Base-by-base conservation (phyloP, 2,113 vertebrate genomes). In the Nycticebus coucang region DNA sequence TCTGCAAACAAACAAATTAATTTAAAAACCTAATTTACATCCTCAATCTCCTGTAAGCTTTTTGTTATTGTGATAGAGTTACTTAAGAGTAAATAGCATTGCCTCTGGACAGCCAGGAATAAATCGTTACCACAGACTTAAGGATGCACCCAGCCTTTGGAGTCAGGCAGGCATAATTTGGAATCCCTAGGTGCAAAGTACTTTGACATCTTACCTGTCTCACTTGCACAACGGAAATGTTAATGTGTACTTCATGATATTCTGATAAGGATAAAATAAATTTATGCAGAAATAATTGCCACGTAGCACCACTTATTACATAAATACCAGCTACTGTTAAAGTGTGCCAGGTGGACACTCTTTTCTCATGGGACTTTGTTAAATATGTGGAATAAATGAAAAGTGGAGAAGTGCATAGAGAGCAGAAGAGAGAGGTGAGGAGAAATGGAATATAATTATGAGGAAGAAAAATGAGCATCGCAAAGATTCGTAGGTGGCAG, bases 291-390 rank as follows among this genome's bases (percentile, higher is more conserved):
- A 83, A n/a, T 19, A 87, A 41, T 28, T 1, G 59, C 5, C 19
- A 79, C 7, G 30, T 8, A 92, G 8, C 13, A n/a, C 11, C 24
- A 74, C 12, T 74, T 33, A 50, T 53, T 78, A 22, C 14, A 53
- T 93, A 72, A 83, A 22, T 66, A 81, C n/a, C 8, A 82, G 30
- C 26, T 79, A 81, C 45, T 86, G n/a, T 74, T 77, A 62, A 79
- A 33, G 1, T 50, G 0, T 3, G 26, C 17, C 6, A 33, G 1
- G 0, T 53, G 21, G 30, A 88, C 35, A 55, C 1, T 69, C 10
- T 68, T 81, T 12, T 74, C 8, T 93, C 37, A 55, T 35, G 62
- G 15, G 35, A 75, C 4, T 28, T 85, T 60, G 21, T 62, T 82
- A 96, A 91, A 62, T 69, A 8, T 64, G 17, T 30, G 24, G 17